Conservation (phyloP, 2,113 vertebrate genomes). For the Trachemys scripta region DNA sequence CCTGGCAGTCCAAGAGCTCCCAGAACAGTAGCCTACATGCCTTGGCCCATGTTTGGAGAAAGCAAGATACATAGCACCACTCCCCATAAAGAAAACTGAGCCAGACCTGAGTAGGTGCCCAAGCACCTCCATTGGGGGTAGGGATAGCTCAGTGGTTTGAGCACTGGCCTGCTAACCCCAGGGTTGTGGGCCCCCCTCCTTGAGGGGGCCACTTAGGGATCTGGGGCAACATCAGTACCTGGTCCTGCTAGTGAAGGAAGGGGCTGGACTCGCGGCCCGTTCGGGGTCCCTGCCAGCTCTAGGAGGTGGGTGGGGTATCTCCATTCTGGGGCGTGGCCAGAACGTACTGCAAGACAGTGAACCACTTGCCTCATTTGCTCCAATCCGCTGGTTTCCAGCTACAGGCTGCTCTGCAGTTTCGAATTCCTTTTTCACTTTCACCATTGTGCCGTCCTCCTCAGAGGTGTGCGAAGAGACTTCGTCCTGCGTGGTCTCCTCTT, state of each 20-base stretch:
- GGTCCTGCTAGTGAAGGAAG: too few relatives aligned
- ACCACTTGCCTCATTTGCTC: constrained; percentile 78
- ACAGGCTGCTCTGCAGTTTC: constrained; percentile 70
- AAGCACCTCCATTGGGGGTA: not conserved
- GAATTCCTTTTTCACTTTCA: constrained; percentile 81
- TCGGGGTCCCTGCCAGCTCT: too few relatives aligned
- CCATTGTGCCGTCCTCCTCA: constrained; percentile 80
- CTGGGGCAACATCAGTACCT: too few relatives aligned
- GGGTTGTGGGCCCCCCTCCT: too few relatives aligned
- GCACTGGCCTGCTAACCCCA: too few relatives aligned
- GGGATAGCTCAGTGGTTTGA: too few relatives aligned
- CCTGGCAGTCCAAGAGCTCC: not conserved
- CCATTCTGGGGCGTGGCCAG: not conserved
- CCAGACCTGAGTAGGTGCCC: not conserved
- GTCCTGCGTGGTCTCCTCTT: constrained; percentile 85
- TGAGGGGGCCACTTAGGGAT: too few relatives aligned
- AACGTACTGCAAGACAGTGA: not conserved
- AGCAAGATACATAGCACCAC: not conserved
- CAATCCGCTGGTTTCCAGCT: constrained; percentile 39
- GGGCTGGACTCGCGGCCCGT: too few relatives aligned
- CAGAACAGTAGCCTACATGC: not conserved
- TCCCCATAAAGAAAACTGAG: not conserved
- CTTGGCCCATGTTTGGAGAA: not conserved
- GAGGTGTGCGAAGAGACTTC: constrained; percentile 85
- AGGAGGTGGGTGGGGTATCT: not conserved